phyloP scores from a whole-genome alignment of 2,113 vertebrate genomes.

The Notarius lentiginosus region DNA sequence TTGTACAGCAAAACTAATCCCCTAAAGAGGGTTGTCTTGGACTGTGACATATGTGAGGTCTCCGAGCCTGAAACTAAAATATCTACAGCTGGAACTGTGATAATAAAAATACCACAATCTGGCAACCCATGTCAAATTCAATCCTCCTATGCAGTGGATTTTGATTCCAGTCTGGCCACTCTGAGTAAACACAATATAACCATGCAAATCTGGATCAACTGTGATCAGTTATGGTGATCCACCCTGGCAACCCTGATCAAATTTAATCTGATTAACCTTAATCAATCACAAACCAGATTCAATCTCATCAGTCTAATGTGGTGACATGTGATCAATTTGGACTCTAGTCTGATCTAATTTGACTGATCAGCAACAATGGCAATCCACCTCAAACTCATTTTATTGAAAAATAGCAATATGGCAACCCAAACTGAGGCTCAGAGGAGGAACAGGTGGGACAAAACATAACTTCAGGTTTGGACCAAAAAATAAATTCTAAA shows the following conservation, averaged over 20 bases:
- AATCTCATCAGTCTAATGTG: background rate
- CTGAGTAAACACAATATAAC: background rate
- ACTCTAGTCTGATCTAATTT: background rate
- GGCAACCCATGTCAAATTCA: background rate
- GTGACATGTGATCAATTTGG: background rate
- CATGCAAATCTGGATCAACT: background rate
- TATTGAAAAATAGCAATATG: background rate
- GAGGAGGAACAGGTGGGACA: no score
- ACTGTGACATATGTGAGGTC: no score
- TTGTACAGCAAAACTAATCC: background rate
- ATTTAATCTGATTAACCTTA: background rate
- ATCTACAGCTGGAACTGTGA: no score
- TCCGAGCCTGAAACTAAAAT: no score
- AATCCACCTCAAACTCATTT: background rate
- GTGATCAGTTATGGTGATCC: background rate
- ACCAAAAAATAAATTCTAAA: no score
- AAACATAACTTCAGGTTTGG: no score
- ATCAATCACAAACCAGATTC: background rate
- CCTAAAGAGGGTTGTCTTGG: background rate
- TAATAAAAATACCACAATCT: background rate
- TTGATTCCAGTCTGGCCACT: background rate
- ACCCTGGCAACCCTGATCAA: background rate
- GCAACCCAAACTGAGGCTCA: background rate
- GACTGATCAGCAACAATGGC: background rate
- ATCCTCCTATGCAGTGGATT: background rate